Conservation (phyloP, 2,888 invertebrate species). For the Epistrophella euchroma region DNA sequence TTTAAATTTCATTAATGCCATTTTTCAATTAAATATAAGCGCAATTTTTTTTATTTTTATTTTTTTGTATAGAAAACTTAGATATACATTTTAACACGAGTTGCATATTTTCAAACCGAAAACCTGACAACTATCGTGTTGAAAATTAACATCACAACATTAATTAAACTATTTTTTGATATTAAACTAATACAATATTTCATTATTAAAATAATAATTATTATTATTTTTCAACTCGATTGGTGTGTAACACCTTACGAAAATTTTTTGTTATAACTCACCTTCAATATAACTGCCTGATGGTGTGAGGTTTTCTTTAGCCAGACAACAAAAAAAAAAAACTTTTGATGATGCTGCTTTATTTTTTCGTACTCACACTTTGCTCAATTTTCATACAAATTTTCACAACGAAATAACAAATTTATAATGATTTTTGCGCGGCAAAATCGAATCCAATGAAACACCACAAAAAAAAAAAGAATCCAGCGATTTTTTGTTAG, state of each 20-base stretch:
- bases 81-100: background rate
- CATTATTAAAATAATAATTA: conserved; percentile 1
- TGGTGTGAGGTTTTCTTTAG: background rate
- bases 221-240: conserved; percentile 1
- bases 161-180: background rate
- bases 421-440: conserved; percentile 17
- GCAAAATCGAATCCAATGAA: conserved; percentile 13
- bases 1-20: no score
- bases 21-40: no score
- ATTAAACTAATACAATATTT: conserved; percentile 5
- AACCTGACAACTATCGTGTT: conserved; percentile 8
- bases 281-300: conserved; percentile 4
- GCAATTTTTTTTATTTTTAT: no score
- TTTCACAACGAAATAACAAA: conserved; percentile 34
- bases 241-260: conserved; percentile 24
- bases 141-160: conserved; percentile 21
- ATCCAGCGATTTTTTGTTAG: background rate
- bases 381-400: background rate
- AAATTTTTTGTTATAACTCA: conserved; percentile 28
- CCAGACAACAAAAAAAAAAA: conserved; percentile 1
- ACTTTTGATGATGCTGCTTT: background rate
- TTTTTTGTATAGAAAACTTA: background rate
- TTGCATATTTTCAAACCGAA: background rate
- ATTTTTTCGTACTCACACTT: conserved; percentile 26
- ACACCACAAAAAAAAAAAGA: conserved; percentile 3